These are phyloP conservation scores for Crioceris asparagi DNA, from an alignment of 2,888 invertebrate species.

Conservation along the genomic window DNA sequence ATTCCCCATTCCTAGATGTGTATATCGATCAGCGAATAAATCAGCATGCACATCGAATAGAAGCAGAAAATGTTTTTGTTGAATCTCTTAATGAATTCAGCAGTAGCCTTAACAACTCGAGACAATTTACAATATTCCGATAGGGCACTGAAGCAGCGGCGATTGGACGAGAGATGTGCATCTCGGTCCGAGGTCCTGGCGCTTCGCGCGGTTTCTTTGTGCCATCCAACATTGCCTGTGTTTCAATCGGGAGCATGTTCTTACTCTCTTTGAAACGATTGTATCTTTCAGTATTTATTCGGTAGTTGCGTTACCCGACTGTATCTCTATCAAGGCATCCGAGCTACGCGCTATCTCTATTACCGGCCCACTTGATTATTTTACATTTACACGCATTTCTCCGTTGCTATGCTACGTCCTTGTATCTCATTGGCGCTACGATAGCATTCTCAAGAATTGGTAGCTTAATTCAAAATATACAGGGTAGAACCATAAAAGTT, in stretches of 20 bases:
- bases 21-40: background rate
- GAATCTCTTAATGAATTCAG: slow-evolving; percentile 17
- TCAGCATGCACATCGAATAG: background rate
- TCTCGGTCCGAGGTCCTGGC: slow-evolving; percentile 18
- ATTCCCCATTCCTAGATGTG: too few species aligned
- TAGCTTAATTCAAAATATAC: too few species aligned
- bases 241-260: slow-evolving; percentile 38
- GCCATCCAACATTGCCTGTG: slow-evolving; percentile 17
- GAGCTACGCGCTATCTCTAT: slow-evolving; percentile 37
- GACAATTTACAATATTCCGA: slow-evolving; percentile 22
- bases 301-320: slow-evolving; percentile 34
- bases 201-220: slow-evolving; percentile 20
- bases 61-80: slow-evolving; percentile 3
- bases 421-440: too few species aligned
- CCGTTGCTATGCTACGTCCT: too few species aligned
- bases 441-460: too few species aligned
- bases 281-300: slow-evolving; percentile 38
- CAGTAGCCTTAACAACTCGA: slow-evolving; percentile 14
- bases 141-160: slow-evolving; percentile 19
- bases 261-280: slow-evolving; percentile 35
- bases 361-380: slow-evolving; percentile 36
- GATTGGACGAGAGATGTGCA: slow-evolving; percentile 14
- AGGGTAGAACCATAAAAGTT: too few species aligned
- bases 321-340: slow-evolving; percentile 36
- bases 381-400: slow-evolving; percentile 38